Percentiles rank a stretch among this genome's conserved stretches.
Evolutionary conservation across 1,140 invertebrate species (phyloP).

Genomic region (Papilio helenus): DNA sequence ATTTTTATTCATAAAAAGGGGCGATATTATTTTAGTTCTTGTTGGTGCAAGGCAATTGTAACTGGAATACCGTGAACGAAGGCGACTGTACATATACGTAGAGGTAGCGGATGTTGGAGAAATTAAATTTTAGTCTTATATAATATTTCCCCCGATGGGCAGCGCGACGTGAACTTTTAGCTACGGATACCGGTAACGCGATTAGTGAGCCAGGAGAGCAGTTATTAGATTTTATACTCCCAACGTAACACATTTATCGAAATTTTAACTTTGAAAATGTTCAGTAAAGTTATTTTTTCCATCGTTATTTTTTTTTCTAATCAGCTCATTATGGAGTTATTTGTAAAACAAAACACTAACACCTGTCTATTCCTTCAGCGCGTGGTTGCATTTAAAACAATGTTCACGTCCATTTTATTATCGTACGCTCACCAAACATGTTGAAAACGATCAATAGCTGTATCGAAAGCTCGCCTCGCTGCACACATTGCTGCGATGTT

Average conservation of each 20-base stretch:
- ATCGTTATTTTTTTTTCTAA: no score
- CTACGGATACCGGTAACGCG: background rate
- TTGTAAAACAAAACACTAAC: background rate
- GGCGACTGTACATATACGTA: background rate
- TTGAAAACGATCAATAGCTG: background rate
- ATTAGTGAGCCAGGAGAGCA: background rate
- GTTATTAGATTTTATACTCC: background rate
- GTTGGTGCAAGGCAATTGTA: no score
- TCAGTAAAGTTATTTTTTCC: no score
- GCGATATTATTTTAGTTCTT: no score
- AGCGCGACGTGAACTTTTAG: background rate
- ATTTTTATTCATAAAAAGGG: no score
- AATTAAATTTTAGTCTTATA: background rate
- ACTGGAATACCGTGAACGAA: no score
- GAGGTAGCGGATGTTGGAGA: background rate
- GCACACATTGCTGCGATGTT: background rate
- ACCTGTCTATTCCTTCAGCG: background rate
- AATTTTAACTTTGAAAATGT: no score
- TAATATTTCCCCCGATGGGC: background rate
- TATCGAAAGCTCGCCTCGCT: slow-evolving; percentile 1
- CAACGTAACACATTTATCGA: no score
- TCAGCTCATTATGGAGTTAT: background rate
- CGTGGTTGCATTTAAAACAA: background rate
- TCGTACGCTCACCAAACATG: background rate
- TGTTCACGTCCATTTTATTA: background rate